These are phyloP conservation scores for Ametastegia equiseti DNA, from an alignment of 2,888 invertebrate genomes.

Conservation along the genomic window DNA sequence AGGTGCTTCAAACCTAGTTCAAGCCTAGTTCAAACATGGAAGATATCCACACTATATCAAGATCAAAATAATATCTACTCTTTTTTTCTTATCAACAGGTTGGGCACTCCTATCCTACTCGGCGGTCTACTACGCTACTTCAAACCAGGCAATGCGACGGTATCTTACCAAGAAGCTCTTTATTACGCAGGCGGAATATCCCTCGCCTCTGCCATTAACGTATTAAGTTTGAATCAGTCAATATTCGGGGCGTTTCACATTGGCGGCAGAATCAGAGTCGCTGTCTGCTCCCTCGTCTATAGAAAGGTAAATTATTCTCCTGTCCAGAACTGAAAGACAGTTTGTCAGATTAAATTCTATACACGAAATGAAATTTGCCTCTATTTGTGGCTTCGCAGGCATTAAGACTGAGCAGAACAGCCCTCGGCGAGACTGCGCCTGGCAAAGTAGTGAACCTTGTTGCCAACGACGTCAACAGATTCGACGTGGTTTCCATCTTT, in stretches of 20 bases:
- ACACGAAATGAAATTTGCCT: background rate
- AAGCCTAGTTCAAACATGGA: no score
- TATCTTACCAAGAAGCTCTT: constrained; percentile 66
- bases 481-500: constrained; percentile 93
- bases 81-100: constrained; percentile 73
- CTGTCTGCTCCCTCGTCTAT: constrained; percentile 90
- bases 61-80: no score
- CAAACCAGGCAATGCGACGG: constrained; percentile 66
- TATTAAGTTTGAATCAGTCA: constrained; percentile 82
- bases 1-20: background rate
- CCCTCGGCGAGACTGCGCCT: constrained; percentile 87
- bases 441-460: constrained; percentile 76
- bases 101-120: constrained; percentile 83
- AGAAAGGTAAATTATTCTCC: constrained; percentile 90
- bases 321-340: no score
- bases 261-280: constrained; percentile 89
- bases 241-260: constrained; percentile 84
- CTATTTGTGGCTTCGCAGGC: constrained; percentile 72
- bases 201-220: constrained; percentile 73
- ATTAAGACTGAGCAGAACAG: constrained; percentile 81
- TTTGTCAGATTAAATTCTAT: no score
- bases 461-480: constrained; percentile 96
- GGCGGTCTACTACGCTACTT: constrained; percentile 84
- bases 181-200: constrained; percentile 71
- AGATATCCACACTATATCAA: no score